Evolutionary conservation across 2,888 invertebrate species (phyloP).

Genomic region (Griposia aprilina): DNA sequence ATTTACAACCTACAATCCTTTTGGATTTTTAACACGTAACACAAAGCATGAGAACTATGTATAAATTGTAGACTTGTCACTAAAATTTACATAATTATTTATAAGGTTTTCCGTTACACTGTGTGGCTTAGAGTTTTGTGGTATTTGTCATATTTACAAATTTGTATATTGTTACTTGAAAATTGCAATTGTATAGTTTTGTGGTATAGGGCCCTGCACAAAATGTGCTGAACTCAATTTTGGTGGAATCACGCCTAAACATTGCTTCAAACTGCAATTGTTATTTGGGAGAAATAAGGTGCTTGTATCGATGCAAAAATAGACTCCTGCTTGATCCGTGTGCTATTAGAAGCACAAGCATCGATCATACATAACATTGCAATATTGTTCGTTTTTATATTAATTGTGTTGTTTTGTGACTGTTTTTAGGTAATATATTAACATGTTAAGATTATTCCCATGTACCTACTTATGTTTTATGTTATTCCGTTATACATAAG

Average conservation of each 20-base stretch:
- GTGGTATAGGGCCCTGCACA: background rate
- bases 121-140: background rate
- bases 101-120: background rate
- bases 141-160: background rate
- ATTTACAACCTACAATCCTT: background rate
- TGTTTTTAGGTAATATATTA: constrained; percentile 12
- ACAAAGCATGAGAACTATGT: background rate
- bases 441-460: background rate
- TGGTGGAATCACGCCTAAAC: constrained; percentile 7
- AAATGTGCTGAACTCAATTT: background rate
- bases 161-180: background rate
- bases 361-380: constrained; percentile 43
- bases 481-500: too few species aligned
- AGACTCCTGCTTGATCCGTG: constrained; percentile 46
- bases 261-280: background rate
- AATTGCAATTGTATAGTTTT: background rate
- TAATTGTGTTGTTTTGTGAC: constrained; percentile 25
- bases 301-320: constrained; percentile 51
- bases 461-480: background rate
- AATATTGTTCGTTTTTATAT: constrained; percentile 25
- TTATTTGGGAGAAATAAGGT: background rate
- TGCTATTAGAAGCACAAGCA: constrained; percentile 48
- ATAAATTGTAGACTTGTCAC: background rate
- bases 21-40: too few species aligned
- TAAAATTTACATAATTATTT: background rate